A percentile compares a stretch with the other conserved stretches of the same genome.
Evolutionary conservation across 1,140 invertebrate genomes (phyloP).

Genomic region (Habropoda laboriosa): DNA sequence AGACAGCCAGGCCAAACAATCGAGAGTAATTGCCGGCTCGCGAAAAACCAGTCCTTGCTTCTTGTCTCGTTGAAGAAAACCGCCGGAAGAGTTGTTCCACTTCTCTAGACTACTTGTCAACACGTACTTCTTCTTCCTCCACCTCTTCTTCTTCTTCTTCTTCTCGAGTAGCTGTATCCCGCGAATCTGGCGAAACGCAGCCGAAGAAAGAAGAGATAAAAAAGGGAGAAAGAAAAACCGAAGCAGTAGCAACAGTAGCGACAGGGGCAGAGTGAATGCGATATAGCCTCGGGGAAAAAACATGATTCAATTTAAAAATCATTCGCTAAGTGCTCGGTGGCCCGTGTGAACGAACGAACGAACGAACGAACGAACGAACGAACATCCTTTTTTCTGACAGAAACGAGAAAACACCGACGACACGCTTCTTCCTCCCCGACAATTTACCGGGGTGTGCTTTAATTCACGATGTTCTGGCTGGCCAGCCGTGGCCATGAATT

Average conservation of each 20-base stretch:
- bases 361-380: constrained; percentile 55
- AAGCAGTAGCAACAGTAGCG: not conserved
- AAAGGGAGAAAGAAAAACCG: not conserved
- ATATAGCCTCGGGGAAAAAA: constrained; percentile 6
- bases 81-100: constrained; percentile 28
- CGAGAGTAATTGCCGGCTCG: constrained; percentile 41
- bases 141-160: not conserved
- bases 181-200: constrained; percentile 2
- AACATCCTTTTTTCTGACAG: constrained; percentile 41
- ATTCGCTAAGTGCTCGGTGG: constrained; percentile 73
- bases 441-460: constrained; percentile 57
- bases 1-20: constrained; percentile 41
- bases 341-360: too few relatives aligned
- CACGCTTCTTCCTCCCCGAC: constrained; percentile 41
- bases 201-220: too few relatives aligned
- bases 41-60: constrained; percentile 38
- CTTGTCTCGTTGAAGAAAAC: constrained; percentile 49
- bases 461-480: constrained; percentile 57
- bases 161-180: not conserved
- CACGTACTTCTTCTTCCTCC: constrained; percentile 57
- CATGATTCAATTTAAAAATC: constrained; percentile 77
- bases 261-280: not conserved
- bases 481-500: constrained; percentile 51
- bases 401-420: constrained; percentile 55
- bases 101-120: constrained; percentile 58